Conservation (phyloP, 2,113 vertebrate species). For the Saguinus midas region DNA sequence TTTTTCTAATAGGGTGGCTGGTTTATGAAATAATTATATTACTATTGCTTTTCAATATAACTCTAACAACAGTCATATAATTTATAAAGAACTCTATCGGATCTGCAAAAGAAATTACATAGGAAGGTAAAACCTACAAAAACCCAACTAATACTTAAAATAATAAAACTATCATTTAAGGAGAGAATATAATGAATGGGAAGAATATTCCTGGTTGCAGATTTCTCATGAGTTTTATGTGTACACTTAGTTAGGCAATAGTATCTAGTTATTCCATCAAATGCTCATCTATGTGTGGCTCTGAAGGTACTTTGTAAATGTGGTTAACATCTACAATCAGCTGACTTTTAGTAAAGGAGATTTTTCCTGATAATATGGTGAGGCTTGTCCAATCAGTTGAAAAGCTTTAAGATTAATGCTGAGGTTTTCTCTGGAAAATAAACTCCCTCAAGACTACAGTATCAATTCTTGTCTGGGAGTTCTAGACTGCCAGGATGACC, state of each 20-base stretch:
- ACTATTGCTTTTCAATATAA: neutral
- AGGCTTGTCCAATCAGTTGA: neutral
- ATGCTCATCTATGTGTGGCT: neutral
- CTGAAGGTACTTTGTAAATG: neutral
- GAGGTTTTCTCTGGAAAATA: neutral
- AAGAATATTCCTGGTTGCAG: neutral
- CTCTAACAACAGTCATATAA: neutral
- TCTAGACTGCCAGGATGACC: neutral
- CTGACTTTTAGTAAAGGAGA: neutral
- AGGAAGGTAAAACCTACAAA: neutral
- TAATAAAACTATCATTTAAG: neutral
- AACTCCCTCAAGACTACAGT: neutral
- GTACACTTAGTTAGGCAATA: neutral
- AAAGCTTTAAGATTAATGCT: neutral
- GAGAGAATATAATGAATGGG: neutral
- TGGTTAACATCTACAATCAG: neutral
- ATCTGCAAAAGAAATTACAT: slow-evolving; percentile 24
- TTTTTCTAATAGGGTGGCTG: slow-evolving; percentile 4
- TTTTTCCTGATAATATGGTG: neutral
- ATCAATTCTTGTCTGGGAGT: neutral
- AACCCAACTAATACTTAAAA: neutral
- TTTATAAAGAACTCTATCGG: neutral
- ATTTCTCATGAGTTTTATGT: neutral
- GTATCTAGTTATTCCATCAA: neutral
- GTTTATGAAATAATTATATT: slow-evolving; percentile 36